These are phyloP conservation scores for Siderastrea radians DNA, from an alignment of 92 coral and sea anemone genomes.

Conservation along the genomic window DNA sequence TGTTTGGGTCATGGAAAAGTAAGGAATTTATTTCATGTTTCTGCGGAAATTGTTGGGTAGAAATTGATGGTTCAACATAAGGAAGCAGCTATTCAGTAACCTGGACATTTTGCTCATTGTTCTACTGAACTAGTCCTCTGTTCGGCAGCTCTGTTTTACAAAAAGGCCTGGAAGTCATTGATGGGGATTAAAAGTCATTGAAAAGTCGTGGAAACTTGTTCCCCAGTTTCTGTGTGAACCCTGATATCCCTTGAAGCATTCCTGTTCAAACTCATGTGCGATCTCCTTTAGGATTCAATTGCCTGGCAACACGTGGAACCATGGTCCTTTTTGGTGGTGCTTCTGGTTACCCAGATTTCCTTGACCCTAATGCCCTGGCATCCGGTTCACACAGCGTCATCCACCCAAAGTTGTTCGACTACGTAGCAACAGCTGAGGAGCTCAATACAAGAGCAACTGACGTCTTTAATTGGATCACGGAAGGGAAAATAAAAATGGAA, in stretches of 20 bases:
- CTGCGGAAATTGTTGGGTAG: too few relatives aligned
- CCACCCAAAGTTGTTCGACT: constrained; percentile 29
- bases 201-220: too few relatives aligned
- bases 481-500: constrained; percentile 54
- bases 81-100: too few relatives aligned
- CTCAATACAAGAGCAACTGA: constrained; percentile 23
- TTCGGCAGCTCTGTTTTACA: too few relatives aligned
- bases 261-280: not conserved
- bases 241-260: too few relatives aligned
- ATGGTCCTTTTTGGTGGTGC: constrained; percentile 66
- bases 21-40: too few relatives aligned
- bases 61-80: too few relatives aligned
- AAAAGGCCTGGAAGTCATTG: too few relatives aligned
- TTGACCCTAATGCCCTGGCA: constrained; percentile 17
- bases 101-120: too few relatives aligned
- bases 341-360: constrained; percentile 62
- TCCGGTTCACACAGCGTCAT: constrained; percentile 32
- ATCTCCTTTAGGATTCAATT: constrained; percentile 44
- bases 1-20: too few relatives aligned
- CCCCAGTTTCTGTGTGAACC: not conserved
- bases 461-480: constrained; percentile 42
- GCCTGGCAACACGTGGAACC: constrained; percentile 61
- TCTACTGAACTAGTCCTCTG: too few relatives aligned
- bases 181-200: too few relatives aligned
- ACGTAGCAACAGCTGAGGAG: constrained; percentile 37